Conservation (phyloP, 2,113 vertebrate genomes). For the Xenopus borealis region DNA sequence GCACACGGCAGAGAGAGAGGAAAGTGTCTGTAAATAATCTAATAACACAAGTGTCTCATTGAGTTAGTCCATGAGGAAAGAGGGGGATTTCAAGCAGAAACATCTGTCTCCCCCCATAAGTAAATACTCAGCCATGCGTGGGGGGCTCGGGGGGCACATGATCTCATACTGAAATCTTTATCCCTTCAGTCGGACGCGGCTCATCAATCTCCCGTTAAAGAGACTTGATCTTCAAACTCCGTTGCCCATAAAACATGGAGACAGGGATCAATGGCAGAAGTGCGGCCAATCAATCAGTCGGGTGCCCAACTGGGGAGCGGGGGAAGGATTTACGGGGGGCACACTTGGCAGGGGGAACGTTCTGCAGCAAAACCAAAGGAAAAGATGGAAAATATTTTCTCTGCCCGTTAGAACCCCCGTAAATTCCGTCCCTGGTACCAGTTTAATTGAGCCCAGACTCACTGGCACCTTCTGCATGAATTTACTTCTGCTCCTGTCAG, state of each 20-base stretch:
- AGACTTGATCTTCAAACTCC: constrained; percentile 36
- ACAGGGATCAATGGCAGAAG: constrained; percentile 21
- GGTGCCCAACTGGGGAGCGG: too few species aligned
- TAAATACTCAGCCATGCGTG: constrained; percentile 7
- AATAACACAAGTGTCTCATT: constrained; percentile 1
- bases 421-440: too few species aligned
- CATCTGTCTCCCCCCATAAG: constrained; percentile 3
- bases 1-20: too few species aligned
- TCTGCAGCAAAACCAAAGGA: too few species aligned
- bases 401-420: too few species aligned
- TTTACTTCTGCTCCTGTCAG: too few species aligned
- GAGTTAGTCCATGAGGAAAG: constrained; percentile 8
- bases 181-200: constrained; percentile 8
- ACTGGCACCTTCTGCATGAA: too few species aligned
- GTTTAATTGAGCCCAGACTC: too few species aligned
- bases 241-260: constrained; percentile 30
- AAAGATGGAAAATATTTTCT: too few species aligned
- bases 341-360: too few species aligned
- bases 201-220: constrained; percentile 37
- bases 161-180: constrained; percentile 9
- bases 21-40: constrained; percentile 7
- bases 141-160: background rate
- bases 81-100: constrained; percentile 14
- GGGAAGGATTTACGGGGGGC: too few species aligned
- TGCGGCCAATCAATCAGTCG: background rate